phyloP scores from a whole-genome alignment of 2,797 vertebrate genomes.

The Trematomus bernacchii region DNA sequence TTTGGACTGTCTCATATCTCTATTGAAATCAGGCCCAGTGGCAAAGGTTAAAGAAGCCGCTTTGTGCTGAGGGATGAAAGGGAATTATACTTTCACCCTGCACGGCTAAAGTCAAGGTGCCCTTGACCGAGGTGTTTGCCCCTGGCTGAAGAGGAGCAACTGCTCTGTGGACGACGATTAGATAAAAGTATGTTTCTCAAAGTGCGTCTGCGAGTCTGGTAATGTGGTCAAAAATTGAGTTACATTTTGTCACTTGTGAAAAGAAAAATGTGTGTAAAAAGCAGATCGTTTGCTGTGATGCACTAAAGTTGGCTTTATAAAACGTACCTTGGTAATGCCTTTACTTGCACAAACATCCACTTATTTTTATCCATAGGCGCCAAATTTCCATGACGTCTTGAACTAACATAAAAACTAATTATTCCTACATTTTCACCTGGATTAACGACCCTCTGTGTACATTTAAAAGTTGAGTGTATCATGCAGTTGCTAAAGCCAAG shows the following conservation, averaged over 20 bases:
- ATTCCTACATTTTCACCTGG: not conserved
- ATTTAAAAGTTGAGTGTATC: not conserved
- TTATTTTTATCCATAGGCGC: not conserved
- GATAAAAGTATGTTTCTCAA: constrained; percentile 1
- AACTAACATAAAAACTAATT: not conserved
- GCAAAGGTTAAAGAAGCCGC: constrained; percentile 39
- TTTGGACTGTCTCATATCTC: constrained; percentile 9
- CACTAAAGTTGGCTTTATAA: not conserved
- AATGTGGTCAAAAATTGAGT: not conserved
- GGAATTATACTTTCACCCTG: constrained; percentile 32
- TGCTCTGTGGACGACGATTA: constrained; percentile 2
- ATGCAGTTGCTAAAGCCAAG: not conserved
- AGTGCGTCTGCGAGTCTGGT: constrained; percentile 1
- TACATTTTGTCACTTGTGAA: not conserved
- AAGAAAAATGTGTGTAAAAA: not conserved
- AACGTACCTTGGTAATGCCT: not conserved
- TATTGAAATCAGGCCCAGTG: constrained; percentile 8
- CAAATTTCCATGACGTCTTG: not conserved
- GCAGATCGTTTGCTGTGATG: not conserved
- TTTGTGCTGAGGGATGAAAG: constrained; percentile 35
- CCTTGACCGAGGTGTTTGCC: constrained; percentile 44
- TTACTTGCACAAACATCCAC: not conserved
- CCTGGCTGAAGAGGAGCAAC: constrained; percentile 15
- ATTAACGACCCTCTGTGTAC: not conserved
- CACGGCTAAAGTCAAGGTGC: constrained; percentile 51